Conservation (phyloP, 2,113 vertebrate species). For the Microtus richardsoni region DNA sequence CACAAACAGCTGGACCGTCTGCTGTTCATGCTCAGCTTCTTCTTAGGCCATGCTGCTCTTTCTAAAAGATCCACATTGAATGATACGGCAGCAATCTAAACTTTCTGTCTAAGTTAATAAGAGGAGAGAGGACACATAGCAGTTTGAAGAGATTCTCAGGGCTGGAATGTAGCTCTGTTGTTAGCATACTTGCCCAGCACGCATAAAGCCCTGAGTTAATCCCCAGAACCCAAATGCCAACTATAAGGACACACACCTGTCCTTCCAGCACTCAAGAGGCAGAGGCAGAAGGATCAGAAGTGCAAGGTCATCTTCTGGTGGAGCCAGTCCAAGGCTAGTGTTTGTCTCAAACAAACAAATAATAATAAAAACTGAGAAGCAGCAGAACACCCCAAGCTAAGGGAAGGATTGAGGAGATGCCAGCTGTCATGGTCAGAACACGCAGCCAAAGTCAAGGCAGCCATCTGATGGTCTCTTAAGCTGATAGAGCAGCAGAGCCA, state of each 20-base stretch:
- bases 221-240: background rate
- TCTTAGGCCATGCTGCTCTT: background rate
- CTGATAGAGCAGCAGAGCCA: background rate
- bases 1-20: background rate
- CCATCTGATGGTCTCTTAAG: no score
- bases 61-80: background rate
- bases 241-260: background rate
- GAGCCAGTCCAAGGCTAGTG: background rate
- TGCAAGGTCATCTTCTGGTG: background rate
- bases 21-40: background rate
- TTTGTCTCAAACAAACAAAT: background rate
- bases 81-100: background rate
- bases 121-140: background rate
- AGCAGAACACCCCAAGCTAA: background rate
- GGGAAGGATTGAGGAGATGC: background rate
- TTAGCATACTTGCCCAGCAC: no score
- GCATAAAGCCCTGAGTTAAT: background rate
- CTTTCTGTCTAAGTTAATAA: background rate
- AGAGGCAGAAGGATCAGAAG: background rate
- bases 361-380: background rate
- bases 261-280: background rate
- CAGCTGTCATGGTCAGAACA: accelerated
- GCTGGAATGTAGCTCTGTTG: background rate
- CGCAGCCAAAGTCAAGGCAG: background rate
- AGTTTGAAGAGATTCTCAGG: background rate